Base-by-base conservation (phyloP, 2,113 vertebrate species). In the Lucifuga dentata region DNA sequence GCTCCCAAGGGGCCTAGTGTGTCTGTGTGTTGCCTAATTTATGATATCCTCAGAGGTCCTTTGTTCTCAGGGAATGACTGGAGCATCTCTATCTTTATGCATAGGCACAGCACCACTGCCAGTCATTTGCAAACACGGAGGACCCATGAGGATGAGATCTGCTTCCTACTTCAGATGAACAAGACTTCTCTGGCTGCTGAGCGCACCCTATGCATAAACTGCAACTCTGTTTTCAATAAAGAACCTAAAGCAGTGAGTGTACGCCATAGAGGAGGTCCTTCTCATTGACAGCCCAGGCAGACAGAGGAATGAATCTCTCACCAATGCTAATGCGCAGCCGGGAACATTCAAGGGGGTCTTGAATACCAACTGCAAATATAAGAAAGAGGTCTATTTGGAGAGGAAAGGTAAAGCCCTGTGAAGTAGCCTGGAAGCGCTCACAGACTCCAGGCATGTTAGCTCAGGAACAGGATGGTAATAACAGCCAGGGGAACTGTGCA, bases 121-220 rank as follows among this genome's bases (percentile, higher is more conserved):
- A 75, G 72, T 89, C 84, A 78, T 90, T 89, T 89, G 86, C 73
- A 90, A 91, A 91, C 84, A 88, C 24, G 11, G 39, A 68, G 17
- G 49, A 72, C 87, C 77, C 80, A 35, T 35, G 77, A 81, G 84
- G 55, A 77, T 19, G 51, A 46, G 68, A 70, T 64, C 48, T 63
- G 69, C 73, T 15, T 71, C 49, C 75, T 67, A 20, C 81, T 78
- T 68, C 46, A 67, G 62, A 46, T 17, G 69, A 80, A 77, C 36
- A 57, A 78, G 69, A 52, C 51, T 67, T 64, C 52, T 68, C 60
- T 45, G 74, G 40, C 45, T 51, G 38, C 23, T 5, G n/a, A 66
- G 74, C 74, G 44, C 48, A 70, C 64, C 66, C 76, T 63, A 49
- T 24, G 55, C 66, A 66, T 55, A 56, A 50, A 48, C 45, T 17